Percentiles rank a stretch among this genome's conserved stretches.
These are phyloP conservation scores for Lipophrys pholis DNA, from an alignment of 2,113 vertebrate species.

Conservation along the genomic window DNA sequence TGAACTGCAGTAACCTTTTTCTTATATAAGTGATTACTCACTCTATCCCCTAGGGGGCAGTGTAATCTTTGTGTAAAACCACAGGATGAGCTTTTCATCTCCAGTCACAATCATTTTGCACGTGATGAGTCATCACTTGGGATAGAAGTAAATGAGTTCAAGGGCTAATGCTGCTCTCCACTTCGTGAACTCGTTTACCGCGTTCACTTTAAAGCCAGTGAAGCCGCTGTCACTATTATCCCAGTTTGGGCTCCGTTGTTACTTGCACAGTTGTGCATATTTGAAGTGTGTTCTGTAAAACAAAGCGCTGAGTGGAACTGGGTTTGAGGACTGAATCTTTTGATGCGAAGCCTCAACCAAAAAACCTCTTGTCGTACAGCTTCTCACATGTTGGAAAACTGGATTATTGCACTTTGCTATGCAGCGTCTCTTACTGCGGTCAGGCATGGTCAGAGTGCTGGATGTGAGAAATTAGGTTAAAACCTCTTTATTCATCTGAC, in stretches of 20 bases:
- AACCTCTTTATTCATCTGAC: conserved; percentile 80
- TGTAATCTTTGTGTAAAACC: conserved; percentile 14
- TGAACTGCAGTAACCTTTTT: not conserved
- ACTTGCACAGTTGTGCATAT: not conserved
- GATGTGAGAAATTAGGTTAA: conserved; percentile 79
- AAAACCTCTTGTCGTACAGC: conserved; percentile 1
- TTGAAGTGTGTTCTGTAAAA: conserved; percentile 18
- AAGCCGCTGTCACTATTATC: conserved; percentile 18
- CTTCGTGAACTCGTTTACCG: conserved; percentile 36
- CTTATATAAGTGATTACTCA: conserved; percentile 25
- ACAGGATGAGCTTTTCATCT: not conserved
- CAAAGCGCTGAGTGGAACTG: not conserved
- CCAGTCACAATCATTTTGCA: conserved; percentile 44
- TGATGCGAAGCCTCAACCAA: conserved; percentile 20
- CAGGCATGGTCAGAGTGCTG: conserved; percentile 33
- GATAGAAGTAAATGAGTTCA: conserved; percentile 61
- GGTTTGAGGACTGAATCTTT: conserved; percentile 25
- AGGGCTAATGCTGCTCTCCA: conserved; percentile 38
- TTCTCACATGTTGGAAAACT: conserved; percentile 27
- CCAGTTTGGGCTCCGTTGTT: conserved; percentile 5
- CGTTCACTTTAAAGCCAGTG: conserved; percentile 2
- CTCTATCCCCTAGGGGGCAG: conserved; percentile 69
- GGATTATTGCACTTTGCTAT: conserved; percentile 46
- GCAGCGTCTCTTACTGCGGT: conserved; percentile 22
- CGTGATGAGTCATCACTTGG: conserved; percentile 71